Evolutionary conservation across 2,797 vertebrate genomes (phyloP), one percentile per base, ranked within the genome.

Genomic region (Helicolenus hilgendorfi): DNA sequence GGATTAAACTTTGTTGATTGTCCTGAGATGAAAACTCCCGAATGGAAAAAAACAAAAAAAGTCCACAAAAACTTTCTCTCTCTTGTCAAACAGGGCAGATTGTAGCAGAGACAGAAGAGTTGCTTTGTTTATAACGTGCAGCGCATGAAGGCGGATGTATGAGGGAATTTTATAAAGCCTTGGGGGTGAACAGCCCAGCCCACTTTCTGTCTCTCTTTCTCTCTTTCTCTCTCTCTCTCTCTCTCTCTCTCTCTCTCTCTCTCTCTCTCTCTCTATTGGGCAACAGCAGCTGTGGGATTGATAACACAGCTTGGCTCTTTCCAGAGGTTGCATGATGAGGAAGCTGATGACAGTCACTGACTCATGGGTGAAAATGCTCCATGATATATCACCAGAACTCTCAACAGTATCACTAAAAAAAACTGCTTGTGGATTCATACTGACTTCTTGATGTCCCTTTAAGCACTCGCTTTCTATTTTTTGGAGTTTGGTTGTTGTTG

Each of bases 141-240:
- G 81, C 77, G 38, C 72, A 68, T 49, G 45, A 49, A 87, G 83
- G 92, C 96, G 96, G 95, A 96, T 94, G 95, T 94, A 27, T 88
- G 93, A 90, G 90, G 87, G 93, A 94, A 89, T 90, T 91, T 97
- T 97, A 97, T 97, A 97, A 97, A 97, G 96, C 60, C 85, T 82
- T 55, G 78, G 63, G 88, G 71, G 89, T 2, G 87, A 24, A 67
- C 81, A 29, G 95, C 64, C 92, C 96, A 36, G 87, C 97, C 97
- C 97, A 95, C 95, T 95, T 84, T 71, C 77, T n/a, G n/a, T n/a
- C n/a, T n/a, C n/a, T n/a, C n/a, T n/a, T n/a, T n/a, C n/a, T n/a
- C n/a, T n/a, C n/a, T n/a, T n/a, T n/a, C n/a, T n/a, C n/a, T n/a
- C n/a, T n/a, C n/a, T n/a, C n/a, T n/a, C 76, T 36, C 26, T 59